These are phyloP conservation scores for Chaunax sp. DNA, from an alignment of 2,797 vertebrate species.

Conservation along the genomic window DNA sequence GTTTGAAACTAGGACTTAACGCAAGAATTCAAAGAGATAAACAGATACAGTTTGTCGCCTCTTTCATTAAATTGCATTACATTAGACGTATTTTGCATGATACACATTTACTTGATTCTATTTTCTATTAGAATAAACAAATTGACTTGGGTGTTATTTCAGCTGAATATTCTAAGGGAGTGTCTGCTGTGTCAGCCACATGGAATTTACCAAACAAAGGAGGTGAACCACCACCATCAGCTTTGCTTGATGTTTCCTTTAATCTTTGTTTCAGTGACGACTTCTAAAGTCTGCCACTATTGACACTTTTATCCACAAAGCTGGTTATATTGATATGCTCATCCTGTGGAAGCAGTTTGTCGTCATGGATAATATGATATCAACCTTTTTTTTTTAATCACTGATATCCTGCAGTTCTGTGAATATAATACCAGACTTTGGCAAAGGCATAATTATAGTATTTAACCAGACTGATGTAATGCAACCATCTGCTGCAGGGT, in stretches of 20 bases:
- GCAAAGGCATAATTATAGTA: background rate
- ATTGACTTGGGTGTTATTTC: no score
- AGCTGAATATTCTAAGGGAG: background rate
- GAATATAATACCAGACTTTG: background rate
- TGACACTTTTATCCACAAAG: background rate
- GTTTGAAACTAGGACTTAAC: background rate
- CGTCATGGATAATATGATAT: background rate
- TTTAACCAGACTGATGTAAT: background rate
- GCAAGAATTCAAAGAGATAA: background rate
- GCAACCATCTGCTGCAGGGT: conserved; percentile 1
- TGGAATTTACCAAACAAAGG: background rate
- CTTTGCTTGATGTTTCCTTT: conserved; percentile 9
- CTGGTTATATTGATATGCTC: background rate
- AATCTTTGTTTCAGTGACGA: background rate
- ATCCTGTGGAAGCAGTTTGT: background rate
- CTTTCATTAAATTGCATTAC: background rate
- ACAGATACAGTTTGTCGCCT: no score
- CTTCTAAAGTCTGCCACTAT: conserved; percentile 6
- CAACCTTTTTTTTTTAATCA: no score
- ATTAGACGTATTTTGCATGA: background rate
- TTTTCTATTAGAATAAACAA: conserved; percentile 1
- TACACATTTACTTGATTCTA: background rate
- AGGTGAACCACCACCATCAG: background rate
- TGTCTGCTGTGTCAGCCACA: background rate
- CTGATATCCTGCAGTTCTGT: background rate